Conservation (phyloP, 2,113 vertebrate species). For the Gopherus evgoodei region DNA sequence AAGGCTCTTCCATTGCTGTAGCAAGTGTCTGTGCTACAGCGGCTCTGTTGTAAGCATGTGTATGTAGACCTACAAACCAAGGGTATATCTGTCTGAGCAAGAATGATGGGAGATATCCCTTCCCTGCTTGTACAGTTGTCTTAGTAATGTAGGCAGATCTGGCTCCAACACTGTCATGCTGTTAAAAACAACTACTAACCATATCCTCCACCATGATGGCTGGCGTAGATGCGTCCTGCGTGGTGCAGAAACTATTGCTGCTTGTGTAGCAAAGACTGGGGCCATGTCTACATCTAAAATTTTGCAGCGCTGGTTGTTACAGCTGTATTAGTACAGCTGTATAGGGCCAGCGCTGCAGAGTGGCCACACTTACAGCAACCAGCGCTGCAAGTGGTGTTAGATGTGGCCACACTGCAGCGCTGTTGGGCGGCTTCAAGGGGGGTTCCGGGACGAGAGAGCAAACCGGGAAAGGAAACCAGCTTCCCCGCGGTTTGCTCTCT, state of each 20-base stretch:
- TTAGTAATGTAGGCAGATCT: background rate
- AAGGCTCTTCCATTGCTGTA: background rate
- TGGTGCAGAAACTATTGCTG: background rate
- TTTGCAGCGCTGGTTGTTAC: too few species aligned
- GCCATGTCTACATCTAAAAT: too few species aligned
- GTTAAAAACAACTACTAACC: background rate
- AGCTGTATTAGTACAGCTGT: too few species aligned
- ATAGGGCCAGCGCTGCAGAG: too few species aligned
- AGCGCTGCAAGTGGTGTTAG: too few species aligned
- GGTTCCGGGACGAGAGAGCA: too few species aligned
- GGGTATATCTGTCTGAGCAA: background rate
- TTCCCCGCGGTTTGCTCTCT: too few species aligned
- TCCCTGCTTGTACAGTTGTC: background rate
- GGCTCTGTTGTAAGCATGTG: rapidly evolving
- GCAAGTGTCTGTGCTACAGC: background rate
- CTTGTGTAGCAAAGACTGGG: background rate
- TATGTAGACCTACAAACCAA: background rate
- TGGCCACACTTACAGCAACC: too few species aligned
- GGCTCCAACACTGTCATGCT: background rate
- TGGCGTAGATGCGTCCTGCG: background rate
- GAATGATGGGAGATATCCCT: background rate
- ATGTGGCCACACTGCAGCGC: too few species aligned
- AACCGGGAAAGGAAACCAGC: too few species aligned
- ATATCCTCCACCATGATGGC: background rate
- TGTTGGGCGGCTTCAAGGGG: too few species aligned